Percentiles rank a stretch among this genome's conserved stretches.
Conservation (phyloP, 2,888 invertebrate genomes). For the Lycophotia porphyrea region DNA sequence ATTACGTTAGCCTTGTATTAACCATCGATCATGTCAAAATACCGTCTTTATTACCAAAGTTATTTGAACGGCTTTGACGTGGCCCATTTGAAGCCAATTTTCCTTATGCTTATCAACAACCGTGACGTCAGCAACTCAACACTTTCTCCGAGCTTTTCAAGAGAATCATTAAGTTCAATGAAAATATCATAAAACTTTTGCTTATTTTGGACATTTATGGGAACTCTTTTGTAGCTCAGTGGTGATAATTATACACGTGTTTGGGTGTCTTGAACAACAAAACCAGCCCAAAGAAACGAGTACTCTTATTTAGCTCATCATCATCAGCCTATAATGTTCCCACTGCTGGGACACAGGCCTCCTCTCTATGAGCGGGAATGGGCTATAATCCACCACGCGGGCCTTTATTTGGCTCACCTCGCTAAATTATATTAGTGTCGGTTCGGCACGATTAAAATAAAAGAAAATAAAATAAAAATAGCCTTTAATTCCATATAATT, state of each 20-base stretch:
- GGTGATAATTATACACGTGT: not conserved
- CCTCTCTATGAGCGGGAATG: too few relatives aligned
- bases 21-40: conserved; percentile 5
- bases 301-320: too few relatives aligned
- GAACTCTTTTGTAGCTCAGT: not conserved
- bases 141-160: not conserved
- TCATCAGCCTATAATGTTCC: too few relatives aligned
- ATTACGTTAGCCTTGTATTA: not conserved
- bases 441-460: not conserved
- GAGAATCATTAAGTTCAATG: not conserved
- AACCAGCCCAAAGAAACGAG: too few relatives aligned
- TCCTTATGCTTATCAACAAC: conserved; percentile 31
- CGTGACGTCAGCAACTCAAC: conserved; percentile 14
- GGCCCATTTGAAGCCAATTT: conserved; percentile 21
- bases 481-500: too few relatives aligned
- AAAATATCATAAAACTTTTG: conserved; percentile 4
- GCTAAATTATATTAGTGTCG: not conserved
- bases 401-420: too few relatives aligned
- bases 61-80: not conserved
- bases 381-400: too few relatives aligned
- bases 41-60: conserved; percentile 6
- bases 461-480: too few relatives aligned
- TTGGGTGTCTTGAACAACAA: not conserved
- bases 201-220: not conserved
- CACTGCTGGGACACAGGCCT: too few relatives aligned